Base-by-base conservation (phyloP, 2,888 invertebrate genomes). In the Perizoma affinitatum region DNA sequence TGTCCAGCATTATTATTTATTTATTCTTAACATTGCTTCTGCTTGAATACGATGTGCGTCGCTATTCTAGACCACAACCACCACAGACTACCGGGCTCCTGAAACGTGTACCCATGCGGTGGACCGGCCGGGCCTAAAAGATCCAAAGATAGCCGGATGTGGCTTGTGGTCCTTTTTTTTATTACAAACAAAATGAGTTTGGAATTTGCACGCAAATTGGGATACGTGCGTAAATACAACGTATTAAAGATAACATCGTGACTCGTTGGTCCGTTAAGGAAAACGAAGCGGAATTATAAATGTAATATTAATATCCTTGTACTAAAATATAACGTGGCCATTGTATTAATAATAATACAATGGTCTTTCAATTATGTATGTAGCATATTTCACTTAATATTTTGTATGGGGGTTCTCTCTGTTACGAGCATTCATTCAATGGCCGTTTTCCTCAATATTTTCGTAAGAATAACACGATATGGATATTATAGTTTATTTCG, bases 131-230 rank as follows among this genome's bases (percentile, higher is more conserved):
- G 22, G 22, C 38, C 38, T 0, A 4, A 38, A 38, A 6, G 7
- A 38, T 38, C 38, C 38, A 1, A 4, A 38, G 38, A 38, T 38
- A 38, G 4, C 38, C 38, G 38, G 7, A 38, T 38, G 38, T 38
- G n/a, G n/a, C n/a, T 38, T 38, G 7, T 7, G 38, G 7, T 35
- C 8, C 11, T 35, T 34, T 43, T n/a, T n/a, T 7, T 48, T 55
- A 33, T 56, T n/a, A 35, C 43, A 9, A 9, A 42, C 44, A 22
- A 49, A 49, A 52, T 36, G 48, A 49, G 40, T 54, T 50, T 50
- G n/a, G 44, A 54, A 54, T 54, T 49, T 41, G 41, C 22, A 41
- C 54, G 41, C 42, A 50, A 49, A 59, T 49, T 41, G 49, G 54
- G 35, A 33, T 34, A 36, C 42, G 43, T 38, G 54, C 50, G 11